These are phyloP conservation scores for Petrocephalus sullivani DNA, from an alignment of 2,797 vertebrate genomes.

Conservation along the genomic window DNA sequence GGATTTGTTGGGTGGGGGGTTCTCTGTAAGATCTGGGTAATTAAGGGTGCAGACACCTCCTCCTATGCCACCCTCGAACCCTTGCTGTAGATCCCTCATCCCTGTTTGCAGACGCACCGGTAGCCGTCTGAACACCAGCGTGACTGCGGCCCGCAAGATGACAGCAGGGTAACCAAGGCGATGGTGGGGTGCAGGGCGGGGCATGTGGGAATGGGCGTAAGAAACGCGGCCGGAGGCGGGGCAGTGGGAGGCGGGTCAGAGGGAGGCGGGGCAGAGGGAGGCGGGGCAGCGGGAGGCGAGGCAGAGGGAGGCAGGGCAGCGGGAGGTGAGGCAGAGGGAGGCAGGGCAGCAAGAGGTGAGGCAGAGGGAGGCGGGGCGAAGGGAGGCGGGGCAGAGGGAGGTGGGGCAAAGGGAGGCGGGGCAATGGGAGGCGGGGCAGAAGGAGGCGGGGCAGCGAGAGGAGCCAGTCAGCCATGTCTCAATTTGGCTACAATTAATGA, in stretches of 20 bases:
- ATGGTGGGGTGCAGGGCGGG: too few relatives aligned
- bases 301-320: too few relatives aligned
- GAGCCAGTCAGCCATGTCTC: neutral
- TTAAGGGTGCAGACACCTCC: conserved; percentile 51
- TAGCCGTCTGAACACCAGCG: neutral
- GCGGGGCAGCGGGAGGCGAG: too few relatives aligned
- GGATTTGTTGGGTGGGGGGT: neutral
- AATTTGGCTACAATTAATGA: conserved; percentile 7
- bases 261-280: too few relatives aligned
- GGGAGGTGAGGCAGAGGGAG: too few relatives aligned
- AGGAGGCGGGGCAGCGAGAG: neutral
- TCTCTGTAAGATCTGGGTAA: conserved; percentile 45
- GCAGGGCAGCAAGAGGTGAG: too few relatives aligned
- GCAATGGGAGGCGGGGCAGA: too few relatives aligned
- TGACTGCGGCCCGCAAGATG: neutral
- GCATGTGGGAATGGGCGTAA: neutral
- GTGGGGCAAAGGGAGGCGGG: too few relatives aligned
- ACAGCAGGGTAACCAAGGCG: neutral
- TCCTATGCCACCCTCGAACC: neutral
- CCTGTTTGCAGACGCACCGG: neutral
- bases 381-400: too few relatives aligned
- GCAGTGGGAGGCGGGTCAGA: neutral
- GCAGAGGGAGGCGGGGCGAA: too few relatives aligned
- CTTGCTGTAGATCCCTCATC: neutral
- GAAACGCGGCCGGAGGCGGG: neutral